Conservation (phyloP, 2,113 vertebrate species). For the Dissostichus mawsoni region DNA sequence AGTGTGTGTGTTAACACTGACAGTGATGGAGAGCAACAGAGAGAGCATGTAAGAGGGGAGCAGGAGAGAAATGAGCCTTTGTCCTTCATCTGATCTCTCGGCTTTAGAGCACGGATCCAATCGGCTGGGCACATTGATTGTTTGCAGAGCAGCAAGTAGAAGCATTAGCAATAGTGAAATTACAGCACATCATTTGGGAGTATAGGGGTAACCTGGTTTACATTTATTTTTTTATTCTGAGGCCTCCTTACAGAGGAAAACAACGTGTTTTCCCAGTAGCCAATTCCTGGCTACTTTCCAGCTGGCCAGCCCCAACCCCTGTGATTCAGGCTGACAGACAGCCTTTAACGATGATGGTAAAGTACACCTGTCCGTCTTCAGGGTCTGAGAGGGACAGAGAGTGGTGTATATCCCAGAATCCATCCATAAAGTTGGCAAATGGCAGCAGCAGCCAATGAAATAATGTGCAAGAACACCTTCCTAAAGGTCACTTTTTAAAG, state of each 20-base stretch:
- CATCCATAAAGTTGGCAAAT: not conserved
- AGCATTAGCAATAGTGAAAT: not conserved
- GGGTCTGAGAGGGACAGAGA: no score
- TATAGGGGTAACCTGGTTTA: not conserved
- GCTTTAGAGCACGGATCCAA: not conserved
- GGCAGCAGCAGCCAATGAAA: not conserved
- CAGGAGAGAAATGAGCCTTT: not conserved
- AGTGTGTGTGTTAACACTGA: not conserved
- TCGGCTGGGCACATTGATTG: not conserved
- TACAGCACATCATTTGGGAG: not conserved
- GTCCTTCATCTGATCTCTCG: slow-evolving; percentile 11
- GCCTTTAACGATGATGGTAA: not conserved
- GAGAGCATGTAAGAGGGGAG: not conserved
- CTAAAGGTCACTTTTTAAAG: not conserved
- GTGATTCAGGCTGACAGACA: not conserved
- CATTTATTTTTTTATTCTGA: not conserved
- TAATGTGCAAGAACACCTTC: not conserved
- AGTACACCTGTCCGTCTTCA: not conserved
- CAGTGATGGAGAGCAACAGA: slow-evolving; percentile 7
- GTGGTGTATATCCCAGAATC: not conserved
- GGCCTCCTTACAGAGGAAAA: not conserved
- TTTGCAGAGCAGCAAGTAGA: not conserved
- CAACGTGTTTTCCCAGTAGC: not conserved
- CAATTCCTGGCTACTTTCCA: not conserved
- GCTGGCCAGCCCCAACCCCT: not conserved